Percentiles rank a stretch among this genome's conserved stretches.
Conservation (phyloP, 2,113 vertebrate species). For the Aspiorhynchus laticeps region DNA sequence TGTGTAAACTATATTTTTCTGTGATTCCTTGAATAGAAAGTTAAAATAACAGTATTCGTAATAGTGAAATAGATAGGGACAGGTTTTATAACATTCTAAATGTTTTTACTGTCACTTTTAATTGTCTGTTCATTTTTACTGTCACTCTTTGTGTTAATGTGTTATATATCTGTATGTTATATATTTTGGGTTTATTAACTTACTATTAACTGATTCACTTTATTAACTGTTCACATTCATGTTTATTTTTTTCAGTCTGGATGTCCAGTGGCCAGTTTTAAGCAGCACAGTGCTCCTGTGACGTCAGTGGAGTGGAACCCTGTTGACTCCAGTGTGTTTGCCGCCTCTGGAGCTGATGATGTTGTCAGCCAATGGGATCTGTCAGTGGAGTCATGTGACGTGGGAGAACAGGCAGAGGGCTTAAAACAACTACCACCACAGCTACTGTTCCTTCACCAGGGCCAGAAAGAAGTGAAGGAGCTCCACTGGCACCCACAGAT, state of each 20-base stretch:
- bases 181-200: too few species aligned
- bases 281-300: slow-evolving; percentile 87
- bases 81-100: too few species aligned
- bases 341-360: slow-evolving; percentile 83
- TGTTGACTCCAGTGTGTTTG: slow-evolving; percentile 85
- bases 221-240: too few species aligned
- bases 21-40: not conserved
- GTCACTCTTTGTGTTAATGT: too few species aligned
- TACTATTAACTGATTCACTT: too few species aligned
- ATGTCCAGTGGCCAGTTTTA: slow-evolving; percentile 84
- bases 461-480: slow-evolving; percentile 89
- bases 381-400: slow-evolving; percentile 83
- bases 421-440: slow-evolving; percentile 84
- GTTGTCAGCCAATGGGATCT: slow-evolving; percentile 91
- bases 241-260: slow-evolving; percentile 72
- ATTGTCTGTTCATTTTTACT: too few species aligned
- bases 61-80: too few species aligned
- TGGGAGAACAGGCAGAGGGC: slow-evolving; percentile 68
- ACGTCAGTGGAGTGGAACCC: slow-evolving; percentile 92
- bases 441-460: slow-evolving; percentile 90
- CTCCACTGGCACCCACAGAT: slow-evolving; percentile 91
- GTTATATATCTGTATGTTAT: too few species aligned
- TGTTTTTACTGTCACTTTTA: too few species aligned
- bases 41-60: not conserved
- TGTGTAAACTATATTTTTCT: not conserved